A percentile compares a stretch with the other conserved stretches of the same genome.
Evolutionary conservation across 1,140 invertebrate species (phyloP).

Genomic region (Marisa cornuarietis): DNA sequence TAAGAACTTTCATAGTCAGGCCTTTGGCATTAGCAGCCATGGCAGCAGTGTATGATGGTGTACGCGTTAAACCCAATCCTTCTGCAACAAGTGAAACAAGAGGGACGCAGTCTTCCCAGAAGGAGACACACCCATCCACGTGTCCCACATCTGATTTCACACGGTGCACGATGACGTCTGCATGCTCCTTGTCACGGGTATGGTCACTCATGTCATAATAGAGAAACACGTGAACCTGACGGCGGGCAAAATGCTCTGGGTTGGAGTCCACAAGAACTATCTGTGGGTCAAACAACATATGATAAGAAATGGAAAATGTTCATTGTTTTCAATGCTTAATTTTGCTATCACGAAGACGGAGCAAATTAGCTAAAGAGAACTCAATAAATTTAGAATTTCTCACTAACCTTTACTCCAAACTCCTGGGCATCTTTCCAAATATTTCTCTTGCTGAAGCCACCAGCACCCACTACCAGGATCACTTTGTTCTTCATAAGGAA

Average conservation of each 20-base stretch:
- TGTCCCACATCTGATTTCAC: conserved; percentile 5
- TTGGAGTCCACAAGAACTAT: conserved; percentile 42
- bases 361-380: no score
- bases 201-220: conserved; percentile 29
- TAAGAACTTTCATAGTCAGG: conserved; percentile 34
- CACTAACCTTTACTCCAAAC: conserved; percentile 43
- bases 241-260: conserved; percentile 5
- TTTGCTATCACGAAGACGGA: no score
- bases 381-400: not conserved
- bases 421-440: conserved; percentile 31
- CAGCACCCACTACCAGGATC: conserved; percentile 33
- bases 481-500: conserved; percentile 32
- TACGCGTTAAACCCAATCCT: not conserved
- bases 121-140: conserved; percentile 26
- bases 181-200: conserved; percentile 26
- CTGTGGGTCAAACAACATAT: conserved; percentile 19
- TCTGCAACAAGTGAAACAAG: conserved; percentile 13
- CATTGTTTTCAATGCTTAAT: no score
- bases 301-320: no score
- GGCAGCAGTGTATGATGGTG: conserved; percentile 21
- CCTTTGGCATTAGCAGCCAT: conserved; percentile 44
- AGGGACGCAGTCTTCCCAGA: conserved; percentile 29
- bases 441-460: conserved; percentile 34
- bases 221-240: conserved; percentile 24
- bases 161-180: conserved; percentile 14